These are phyloP conservation scores for Papilio gigon DNA, from an alignment of 2,888 invertebrate genomes.

Conservation along the genomic window DNA sequence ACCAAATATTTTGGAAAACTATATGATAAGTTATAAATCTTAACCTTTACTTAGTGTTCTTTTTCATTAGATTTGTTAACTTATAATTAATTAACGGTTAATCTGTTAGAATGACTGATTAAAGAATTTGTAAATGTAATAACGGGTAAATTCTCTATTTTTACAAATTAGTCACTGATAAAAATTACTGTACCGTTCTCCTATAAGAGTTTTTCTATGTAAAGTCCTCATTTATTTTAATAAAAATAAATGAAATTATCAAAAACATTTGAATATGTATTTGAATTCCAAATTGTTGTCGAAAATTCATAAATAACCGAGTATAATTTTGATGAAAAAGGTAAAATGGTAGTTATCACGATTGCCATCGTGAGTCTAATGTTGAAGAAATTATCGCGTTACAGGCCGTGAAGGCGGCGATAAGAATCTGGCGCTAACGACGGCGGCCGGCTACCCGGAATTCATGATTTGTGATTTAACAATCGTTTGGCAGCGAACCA, in stretches of 20 bases:
- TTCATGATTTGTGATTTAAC: slow-evolving; percentile 59
- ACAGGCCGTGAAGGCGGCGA: slow-evolving; percentile 54
- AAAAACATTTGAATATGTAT: background rate
- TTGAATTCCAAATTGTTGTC: background rate
- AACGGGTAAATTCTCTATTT: too few relatives aligned
- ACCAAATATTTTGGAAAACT: too few relatives aligned
- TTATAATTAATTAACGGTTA: too few relatives aligned
- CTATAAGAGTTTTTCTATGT: too few relatives aligned
- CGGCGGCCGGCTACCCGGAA: slow-evolving; percentile 53
- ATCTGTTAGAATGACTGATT: too few relatives aligned
- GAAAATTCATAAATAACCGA: slow-evolving; percentile 17
- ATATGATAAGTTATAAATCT: too few relatives aligned
- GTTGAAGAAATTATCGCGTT: slow-evolving; percentile 58
- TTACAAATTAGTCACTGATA: too few relatives aligned
- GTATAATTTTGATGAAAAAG: slow-evolving; percentile 1
- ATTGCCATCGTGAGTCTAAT: slow-evolving; percentile 45
- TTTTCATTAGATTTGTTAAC: too few relatives aligned
- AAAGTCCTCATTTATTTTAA: background rate
- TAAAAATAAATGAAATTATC: background rate
- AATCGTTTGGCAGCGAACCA: slow-evolving; percentile 35
- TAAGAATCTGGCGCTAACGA: slow-evolving; percentile 59
- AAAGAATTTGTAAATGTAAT: too few relatives aligned
- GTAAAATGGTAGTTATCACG: slow-evolving; percentile 37
- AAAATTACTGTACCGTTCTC: too few relatives aligned
- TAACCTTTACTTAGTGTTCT: too few relatives aligned